Percentiles rank a stretch among this genome's conserved stretches.
These are phyloP conservation scores for Nothobranchius furzeri DNA, from an alignment of 2,113 vertebrate genomes.

Conservation along the genomic window DNA sequence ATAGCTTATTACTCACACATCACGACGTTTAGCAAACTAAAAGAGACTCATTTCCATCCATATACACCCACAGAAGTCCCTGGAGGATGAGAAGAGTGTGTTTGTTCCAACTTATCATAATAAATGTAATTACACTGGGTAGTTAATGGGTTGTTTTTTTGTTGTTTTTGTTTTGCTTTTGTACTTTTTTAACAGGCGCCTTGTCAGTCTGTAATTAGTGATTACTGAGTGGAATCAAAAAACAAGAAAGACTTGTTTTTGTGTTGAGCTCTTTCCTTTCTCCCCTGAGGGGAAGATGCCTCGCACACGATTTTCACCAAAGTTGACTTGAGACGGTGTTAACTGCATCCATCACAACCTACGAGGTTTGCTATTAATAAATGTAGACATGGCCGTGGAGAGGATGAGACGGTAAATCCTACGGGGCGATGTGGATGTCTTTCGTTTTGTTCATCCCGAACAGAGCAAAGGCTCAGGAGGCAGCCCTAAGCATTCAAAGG, in stretches of 20 bases:
- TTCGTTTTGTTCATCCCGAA: constrained; percentile 23
- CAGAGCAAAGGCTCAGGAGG: constrained; percentile 13
- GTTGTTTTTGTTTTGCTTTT: constrained; percentile 37
- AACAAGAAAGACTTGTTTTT: constrained; percentile 70
- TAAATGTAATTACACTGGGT: constrained; percentile 64
- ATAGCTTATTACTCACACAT: constrained; percentile 20
- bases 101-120: constrained; percentile 64
- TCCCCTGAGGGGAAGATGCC: constrained; percentile 50
- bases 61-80: constrained; percentile 30
- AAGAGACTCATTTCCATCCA: constrained; percentile 38
- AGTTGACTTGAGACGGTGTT: constrained; percentile 38
- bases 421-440: constrained; percentile 29
- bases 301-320: constrained; percentile 51
- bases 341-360: constrained; percentile 29
- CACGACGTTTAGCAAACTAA: constrained; percentile 37
- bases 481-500: constrained; percentile 33
- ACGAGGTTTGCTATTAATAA: constrained; percentile 36
- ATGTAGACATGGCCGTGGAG: constrained; percentile 20
- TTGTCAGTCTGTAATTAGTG: constrained; percentile 72
- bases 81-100: constrained; percentile 37
- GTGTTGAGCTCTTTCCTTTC: constrained; percentile 24
- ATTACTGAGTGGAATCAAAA: constrained; percentile 61
- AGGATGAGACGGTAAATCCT: constrained; percentile 40
- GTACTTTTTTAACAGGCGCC: constrained; percentile 37
- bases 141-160: constrained; percentile 54